A percentile compares a stretch with the other conserved stretches of the same genome.
These are phyloP conservation scores for Callyntrura sp. DNA, from an alignment of 2,888 invertebrate species.

Conservation along the genomic window DNA sequence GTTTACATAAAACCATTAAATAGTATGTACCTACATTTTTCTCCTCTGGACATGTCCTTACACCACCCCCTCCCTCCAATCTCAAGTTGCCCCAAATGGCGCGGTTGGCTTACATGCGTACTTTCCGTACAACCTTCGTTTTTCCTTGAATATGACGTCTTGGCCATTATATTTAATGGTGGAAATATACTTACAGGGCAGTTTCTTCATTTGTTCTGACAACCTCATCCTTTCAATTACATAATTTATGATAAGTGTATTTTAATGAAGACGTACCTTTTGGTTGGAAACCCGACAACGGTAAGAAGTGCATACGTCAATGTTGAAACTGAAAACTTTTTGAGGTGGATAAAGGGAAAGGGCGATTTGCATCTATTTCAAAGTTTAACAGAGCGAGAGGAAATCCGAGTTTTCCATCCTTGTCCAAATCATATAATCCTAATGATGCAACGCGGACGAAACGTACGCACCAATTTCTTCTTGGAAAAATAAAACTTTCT, in stretches of 20 bases:
- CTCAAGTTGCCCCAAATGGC: not conserved
- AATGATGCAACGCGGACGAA: not conserved
- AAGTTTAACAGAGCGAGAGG: conserved; percentile 30
- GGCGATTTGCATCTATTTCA: not conserved
- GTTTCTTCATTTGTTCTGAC: conserved; percentile 3
- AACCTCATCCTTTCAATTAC: conserved; percentile 52
- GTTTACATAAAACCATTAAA: too few relatives aligned
- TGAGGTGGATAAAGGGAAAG: not conserved
- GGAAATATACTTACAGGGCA: not conserved
- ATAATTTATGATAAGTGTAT: conserved; percentile 44
- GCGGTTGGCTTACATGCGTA: not conserved
- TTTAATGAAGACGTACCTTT: conserved; percentile 50
- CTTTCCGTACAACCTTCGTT: not conserved
- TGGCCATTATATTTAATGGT: conserved; percentile 12
- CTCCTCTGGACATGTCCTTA: too few relatives aligned
- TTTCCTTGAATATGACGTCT: not conserved
- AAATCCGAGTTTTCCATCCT: not conserved
- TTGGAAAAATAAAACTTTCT: not conserved
- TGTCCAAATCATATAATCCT: not conserved
- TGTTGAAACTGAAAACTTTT: not conserved
- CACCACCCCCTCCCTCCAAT: not conserved
- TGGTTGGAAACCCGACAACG: conserved; percentile 7
- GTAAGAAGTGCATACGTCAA: not conserved
- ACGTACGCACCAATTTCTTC: not conserved
- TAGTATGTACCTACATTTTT: too few relatives aligned